Evolutionary conservation across 2,888 invertebrate genomes (phyloP).

Genomic region (Acanthosoma haemorrhoidale): DNA sequence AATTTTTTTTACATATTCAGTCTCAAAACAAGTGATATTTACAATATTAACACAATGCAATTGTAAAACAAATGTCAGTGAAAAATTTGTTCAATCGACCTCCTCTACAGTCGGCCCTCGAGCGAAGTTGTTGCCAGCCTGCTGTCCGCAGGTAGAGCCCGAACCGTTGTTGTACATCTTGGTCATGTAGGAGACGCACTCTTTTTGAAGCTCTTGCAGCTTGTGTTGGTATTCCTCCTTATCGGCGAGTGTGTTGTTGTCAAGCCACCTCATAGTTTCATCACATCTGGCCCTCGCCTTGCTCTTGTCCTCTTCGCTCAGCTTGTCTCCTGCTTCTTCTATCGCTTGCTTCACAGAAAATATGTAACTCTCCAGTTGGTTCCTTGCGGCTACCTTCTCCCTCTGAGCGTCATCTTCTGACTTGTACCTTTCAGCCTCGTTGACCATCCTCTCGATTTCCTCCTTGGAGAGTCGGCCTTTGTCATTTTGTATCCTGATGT

Average conservation of each 20-base stretch:
- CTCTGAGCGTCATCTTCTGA: slow-evolving; percentile 46
- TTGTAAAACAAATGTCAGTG: not conserved
- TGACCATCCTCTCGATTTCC: slow-evolving; percentile 72
- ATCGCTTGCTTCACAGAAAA: slow-evolving; percentile 46
- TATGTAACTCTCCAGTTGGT: slow-evolving; percentile 47
- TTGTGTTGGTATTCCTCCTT: slow-evolving; percentile 49
- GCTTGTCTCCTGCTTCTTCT: slow-evolving; percentile 45
- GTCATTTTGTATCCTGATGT: slow-evolving; percentile 77
- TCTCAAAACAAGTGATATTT: not conserved
- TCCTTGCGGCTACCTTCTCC: slow-evolving; percentile 48
- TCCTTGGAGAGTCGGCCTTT: slow-evolving; percentile 73
- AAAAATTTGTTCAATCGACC: slow-evolving; percentile 46
- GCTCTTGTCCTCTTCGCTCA: slow-evolving; percentile 47
- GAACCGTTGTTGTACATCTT: slow-evolving; percentile 42
- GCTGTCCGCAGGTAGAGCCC: slow-evolving; percentile 28
- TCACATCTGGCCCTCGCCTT: slow-evolving; percentile 44
- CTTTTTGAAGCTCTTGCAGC: slow-evolving; percentile 47
- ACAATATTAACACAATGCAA: not conserved
- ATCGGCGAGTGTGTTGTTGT: slow-evolving; percentile 49
- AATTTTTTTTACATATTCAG: too few species aligned
- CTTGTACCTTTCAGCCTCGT: slow-evolving; percentile 54
- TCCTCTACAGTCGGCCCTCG: slow-evolving; percentile 53
- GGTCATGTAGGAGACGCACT: slow-evolving; percentile 48
- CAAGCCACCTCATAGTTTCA: slow-evolving; percentile 49
- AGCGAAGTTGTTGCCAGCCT: slow-evolving; percentile 18